Conservation (phyloP, 2,797 vertebrate genomes). For the Rhincodon typus region DNA sequence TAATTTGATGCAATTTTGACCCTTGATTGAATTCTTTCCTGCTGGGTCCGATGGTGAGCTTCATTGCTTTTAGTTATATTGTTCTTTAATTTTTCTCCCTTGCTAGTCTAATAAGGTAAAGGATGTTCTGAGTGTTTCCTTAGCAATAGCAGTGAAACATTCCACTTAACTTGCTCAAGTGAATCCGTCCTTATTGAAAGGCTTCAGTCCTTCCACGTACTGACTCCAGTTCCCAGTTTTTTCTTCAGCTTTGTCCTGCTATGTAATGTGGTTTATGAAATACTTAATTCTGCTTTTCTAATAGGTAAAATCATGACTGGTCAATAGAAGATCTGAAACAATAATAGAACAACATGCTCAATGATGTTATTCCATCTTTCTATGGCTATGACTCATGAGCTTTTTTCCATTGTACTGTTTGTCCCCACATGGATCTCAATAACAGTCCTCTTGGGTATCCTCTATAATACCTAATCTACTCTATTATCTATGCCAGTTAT, state of each 20-base stretch:
- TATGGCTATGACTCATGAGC: background rate
- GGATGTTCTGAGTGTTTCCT: no score
- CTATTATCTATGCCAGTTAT: background rate
- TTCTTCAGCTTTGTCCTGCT: background rate
- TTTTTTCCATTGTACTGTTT: background rate
- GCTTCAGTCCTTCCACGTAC: background rate
- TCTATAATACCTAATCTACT: background rate
- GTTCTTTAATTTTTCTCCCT: no score
- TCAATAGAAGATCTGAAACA: background rate
- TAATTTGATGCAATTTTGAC: no score
- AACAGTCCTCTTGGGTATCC: background rate
- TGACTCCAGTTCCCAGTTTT: background rate
- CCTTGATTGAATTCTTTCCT: no score
- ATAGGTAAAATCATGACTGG: background rate
- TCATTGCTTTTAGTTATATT: no score
- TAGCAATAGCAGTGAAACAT: no score
- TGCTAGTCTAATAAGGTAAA: no score
- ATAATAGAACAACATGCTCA: background rate
- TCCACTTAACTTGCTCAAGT: background rate
- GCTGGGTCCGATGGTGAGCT: no score
- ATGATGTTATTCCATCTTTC: background rate
- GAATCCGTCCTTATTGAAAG: background rate
- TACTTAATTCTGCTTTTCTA: background rate
- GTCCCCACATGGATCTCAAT: background rate
- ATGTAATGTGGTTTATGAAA: background rate